Conservation (phyloP, 1,140 invertebrate genomes). For the Dinoponera quadriceps region DNA sequence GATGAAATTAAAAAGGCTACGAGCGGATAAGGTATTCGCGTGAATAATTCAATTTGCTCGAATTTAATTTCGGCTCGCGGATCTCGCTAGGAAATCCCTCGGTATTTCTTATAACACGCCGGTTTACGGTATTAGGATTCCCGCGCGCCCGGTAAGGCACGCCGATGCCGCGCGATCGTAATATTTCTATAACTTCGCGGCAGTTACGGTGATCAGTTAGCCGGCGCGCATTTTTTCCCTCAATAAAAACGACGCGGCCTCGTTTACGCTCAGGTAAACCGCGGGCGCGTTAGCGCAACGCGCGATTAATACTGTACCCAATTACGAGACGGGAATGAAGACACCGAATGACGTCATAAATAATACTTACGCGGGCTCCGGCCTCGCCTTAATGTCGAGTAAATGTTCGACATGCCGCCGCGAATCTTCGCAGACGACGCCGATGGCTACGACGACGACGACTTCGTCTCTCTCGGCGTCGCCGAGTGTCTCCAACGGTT, state of each 20-base stretch:
- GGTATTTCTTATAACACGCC: neutral
- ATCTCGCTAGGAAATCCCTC: conserved; percentile 6
- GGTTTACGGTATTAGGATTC: conserved; percentile 27
- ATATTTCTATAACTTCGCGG: conserved; percentile 49
- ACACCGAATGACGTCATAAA: conserved; percentile 43
- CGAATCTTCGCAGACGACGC: neutral
- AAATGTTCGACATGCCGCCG: conserved; percentile 46
- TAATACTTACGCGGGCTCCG: conserved; percentile 15
- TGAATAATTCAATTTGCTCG: conserved; percentile 33
- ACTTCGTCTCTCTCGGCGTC: neutral
- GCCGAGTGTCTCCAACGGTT: neutral
- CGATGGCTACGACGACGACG: neutral
- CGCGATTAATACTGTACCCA: conserved; percentile 45
- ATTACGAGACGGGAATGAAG: conserved; percentile 44
- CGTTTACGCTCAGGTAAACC: conserved; percentile 42
- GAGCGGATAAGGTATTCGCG: neutral
- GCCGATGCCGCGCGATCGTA: conserved; percentile 35
- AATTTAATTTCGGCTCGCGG: conserved; percentile 17
- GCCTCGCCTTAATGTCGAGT: conserved; percentile 28
- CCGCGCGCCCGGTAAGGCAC: neutral
- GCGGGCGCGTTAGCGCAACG: conserved; percentile 33
- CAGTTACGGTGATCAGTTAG: conserved; percentile 39
- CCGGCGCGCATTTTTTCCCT: conserved; percentile 9
- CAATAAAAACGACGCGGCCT: conserved; percentile 45
- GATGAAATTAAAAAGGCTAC: too few relatives aligned